Conservation (phyloP, 2,888 invertebrate species). For the Tromatobia lineatoria region DNA sequence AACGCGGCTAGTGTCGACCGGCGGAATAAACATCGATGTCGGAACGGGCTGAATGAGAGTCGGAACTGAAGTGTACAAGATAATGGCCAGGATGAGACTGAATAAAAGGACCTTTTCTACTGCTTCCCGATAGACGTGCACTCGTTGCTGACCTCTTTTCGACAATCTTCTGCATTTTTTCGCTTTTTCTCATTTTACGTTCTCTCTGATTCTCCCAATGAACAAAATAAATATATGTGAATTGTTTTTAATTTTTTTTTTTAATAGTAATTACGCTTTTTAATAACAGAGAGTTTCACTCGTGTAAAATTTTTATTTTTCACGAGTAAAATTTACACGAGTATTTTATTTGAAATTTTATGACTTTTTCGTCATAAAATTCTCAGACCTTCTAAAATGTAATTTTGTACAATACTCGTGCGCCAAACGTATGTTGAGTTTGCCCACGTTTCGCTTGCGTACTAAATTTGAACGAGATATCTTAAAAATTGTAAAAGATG, state of each 20-base stretch:
- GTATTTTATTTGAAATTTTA: too few species aligned
- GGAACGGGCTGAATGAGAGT: slow-evolving; percentile 42
- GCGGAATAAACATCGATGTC: slow-evolving; percentile 70
- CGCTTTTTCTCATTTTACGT: background rate
- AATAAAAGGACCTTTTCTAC: slow-evolving; percentile 69
- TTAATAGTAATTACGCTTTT: too few species aligned
- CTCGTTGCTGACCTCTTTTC: slow-evolving; percentile 40
- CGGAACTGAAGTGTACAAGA: slow-evolving; percentile 48
- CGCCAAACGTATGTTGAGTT: too few species aligned
- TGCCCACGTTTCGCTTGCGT: too few species aligned
- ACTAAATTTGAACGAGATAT: too few species aligned
- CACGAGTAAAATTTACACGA: too few species aligned
- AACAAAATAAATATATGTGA: slow-evolving; percentile 30
- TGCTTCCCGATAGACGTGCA: slow-evolving; percentile 44
- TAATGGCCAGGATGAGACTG: slow-evolving; percentile 61
- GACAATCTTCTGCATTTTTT: slow-evolving; percentile 38
- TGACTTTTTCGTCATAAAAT: too few species aligned
- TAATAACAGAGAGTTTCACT: too few species aligned
- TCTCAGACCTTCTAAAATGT: too few species aligned
- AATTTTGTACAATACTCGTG: too few species aligned
- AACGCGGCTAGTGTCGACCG: slow-evolving; percentile 65
- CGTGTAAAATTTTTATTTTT: too few species aligned
- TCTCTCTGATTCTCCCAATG: slow-evolving; percentile 16
- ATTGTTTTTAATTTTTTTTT: background rate
- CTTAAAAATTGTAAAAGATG: too few species aligned